phyloP scores from a whole-genome alignment of 2,888 invertebrate species.

The Volucella zonaria region DNA sequence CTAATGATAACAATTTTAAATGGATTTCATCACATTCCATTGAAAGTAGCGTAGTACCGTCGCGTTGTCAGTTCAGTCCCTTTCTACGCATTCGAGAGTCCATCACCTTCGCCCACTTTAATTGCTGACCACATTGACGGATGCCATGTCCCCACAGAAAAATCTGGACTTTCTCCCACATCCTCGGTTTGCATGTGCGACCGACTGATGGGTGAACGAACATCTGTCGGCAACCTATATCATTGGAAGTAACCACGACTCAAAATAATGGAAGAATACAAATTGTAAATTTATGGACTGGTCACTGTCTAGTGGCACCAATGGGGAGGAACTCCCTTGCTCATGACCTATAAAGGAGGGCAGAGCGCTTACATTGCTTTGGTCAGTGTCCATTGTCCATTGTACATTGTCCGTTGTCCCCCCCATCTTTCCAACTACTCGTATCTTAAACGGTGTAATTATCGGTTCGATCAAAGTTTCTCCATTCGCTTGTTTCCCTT shows the following conservation, averaged over 20 bases:
- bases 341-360: conserved; percentile 62
- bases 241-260: conserved; percentile 70
- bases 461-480: conserved; percentile 46
- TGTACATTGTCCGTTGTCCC: not conserved
- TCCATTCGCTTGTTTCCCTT: not conserved
- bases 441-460: conserved; percentile 55
- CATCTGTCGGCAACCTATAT: conserved; percentile 57
- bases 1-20: conserved; percentile 70
- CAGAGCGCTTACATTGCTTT: conserved; percentile 37
- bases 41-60: not conserved
- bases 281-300: conserved; percentile 59
- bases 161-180: conserved; percentile 73
- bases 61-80: conserved; percentile 35
- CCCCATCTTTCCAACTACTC: conserved; percentile 18
- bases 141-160: conserved; percentile 37
- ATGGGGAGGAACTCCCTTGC: conserved; percentile 9
- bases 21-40: conserved; percentile 72
- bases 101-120: conserved; percentile 68
- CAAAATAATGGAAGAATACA: conserved; percentile 62
- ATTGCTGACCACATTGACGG: conserved; percentile 47
- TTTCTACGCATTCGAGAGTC: conserved; percentile 22
- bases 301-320: conserved; percentile 12
- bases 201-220: conserved; percentile 62
- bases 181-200: conserved; percentile 45
- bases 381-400: not conserved